Evolutionary conservation across 1,140 invertebrate genomes (phyloP), one percentile per base, ranked within the genome.

Genomic region (Penaeus japonicus): DNA sequence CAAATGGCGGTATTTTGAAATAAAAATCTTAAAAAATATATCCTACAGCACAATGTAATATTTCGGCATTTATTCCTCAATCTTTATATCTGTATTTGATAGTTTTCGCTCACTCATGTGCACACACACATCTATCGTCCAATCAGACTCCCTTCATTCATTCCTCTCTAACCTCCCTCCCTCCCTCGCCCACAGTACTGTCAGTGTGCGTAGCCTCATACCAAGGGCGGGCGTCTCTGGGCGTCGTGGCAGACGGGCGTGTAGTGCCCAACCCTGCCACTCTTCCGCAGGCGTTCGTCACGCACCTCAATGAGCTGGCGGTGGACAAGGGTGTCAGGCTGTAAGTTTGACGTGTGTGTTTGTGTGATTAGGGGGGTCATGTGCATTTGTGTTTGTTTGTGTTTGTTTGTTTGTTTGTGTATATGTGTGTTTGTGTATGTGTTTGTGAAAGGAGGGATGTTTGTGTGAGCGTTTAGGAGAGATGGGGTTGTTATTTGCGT

Each of bases 301-400:
- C 89, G 5, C 88, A 89, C 87, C 81, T 90, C 65, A 90, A 89
- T 77, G 89, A 90, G 54, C 89, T 90, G 22, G 89, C 89, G 24
- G 81, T 90, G 54, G 65, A 85, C 15, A 83, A 79, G 20, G 89
- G 89, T n/a, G 87, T 89, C 78, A 90, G 87, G 65, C 82, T 90
- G 89, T 90, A 83, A 85, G 87, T 88, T 54, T 35, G n/a, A 47
- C 4, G 10, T 27, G 70, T 73, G 20, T n/a, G 7, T 18, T 20
- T 73, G 17, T 4, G 17, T 30, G 17, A n/a, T 7, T 73, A 7
- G 20, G 70, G 30, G 2, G 18, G 5, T 18, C 30, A 27, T 24
- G 12, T 65, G 62, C 10, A 27, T 24, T 65, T 24, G n/a, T 24
- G 30, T 22, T 12, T 65, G 0, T 65, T 15, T 4, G 20, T 65